Conservation (phyloP, 1,140 invertebrate species). For the Bombus polaris region DNA sequence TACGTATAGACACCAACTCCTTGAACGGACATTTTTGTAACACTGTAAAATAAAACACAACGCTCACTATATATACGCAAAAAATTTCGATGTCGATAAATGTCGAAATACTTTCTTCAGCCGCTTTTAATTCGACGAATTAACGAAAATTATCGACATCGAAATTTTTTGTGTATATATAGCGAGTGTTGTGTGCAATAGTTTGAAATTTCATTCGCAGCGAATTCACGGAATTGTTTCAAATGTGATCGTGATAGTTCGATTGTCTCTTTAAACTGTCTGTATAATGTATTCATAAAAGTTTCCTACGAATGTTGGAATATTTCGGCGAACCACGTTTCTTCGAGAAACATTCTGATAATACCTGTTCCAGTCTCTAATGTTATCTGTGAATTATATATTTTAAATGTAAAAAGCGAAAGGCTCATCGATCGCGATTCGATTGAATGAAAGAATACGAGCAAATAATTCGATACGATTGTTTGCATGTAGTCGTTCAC, state of each 20-base stretch:
- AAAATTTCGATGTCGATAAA: too few species aligned
- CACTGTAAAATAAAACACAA: too few species aligned
- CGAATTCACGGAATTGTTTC: background rate
- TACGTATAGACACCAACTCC: background rate
- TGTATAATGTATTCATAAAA: background rate
- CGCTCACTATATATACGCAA: too few species aligned
- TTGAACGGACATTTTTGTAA: too few species aligned
- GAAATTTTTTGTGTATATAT: background rate
- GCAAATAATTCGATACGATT: conserved; percentile 36
- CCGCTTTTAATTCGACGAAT: too few species aligned
- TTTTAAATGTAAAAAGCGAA: background rate
- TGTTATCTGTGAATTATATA: too few species aligned
- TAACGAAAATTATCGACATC: too few species aligned
- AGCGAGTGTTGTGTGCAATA: background rate
- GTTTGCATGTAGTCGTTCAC: conserved; percentile 44
- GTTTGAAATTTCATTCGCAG: background rate
- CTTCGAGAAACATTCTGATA: background rate
- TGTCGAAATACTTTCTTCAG: too few species aligned
- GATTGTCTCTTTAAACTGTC: background rate
- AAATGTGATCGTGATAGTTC: background rate
- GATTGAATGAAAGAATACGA: conserved; percentile 8
- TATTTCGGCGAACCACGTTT: background rate
- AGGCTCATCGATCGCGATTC: background rate
- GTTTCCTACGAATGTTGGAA: background rate
- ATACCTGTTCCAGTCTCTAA: too few species aligned